phyloP scores from a whole-genome alignment of 2,888 invertebrate species.

The Brachyopa scutellaris region DNA sequence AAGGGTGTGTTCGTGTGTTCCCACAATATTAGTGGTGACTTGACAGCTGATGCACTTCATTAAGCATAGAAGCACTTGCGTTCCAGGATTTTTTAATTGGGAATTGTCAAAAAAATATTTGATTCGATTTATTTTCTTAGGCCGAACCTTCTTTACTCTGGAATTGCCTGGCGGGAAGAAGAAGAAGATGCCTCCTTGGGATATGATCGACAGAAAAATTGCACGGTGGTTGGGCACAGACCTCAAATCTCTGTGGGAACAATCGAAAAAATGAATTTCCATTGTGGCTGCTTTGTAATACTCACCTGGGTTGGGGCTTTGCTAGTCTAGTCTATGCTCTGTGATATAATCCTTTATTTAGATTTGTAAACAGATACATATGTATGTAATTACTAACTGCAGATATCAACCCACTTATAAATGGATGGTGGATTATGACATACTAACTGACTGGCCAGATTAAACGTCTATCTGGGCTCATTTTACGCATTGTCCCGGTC shows the following conservation, averaged over 20 bases:
- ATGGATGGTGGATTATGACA: constrained; percentile 43
- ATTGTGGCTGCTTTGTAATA: constrained; percentile 26
- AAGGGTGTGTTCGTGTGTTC: constrained; percentile 56
- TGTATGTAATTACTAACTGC: constrained; percentile 29
- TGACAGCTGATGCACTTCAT: constrained; percentile 70
- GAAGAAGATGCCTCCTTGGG: constrained; percentile 44
- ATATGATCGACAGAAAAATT: constrained; percentile 17
- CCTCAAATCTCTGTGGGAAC: constrained; percentile 63
- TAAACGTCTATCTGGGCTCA: constrained; percentile 44
- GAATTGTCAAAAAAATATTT: constrained; percentile 66
- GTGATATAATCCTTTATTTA: constrained; percentile 64
- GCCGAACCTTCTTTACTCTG: constrained; percentile 45
- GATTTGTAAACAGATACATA: constrained; percentile 31
- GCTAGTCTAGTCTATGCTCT: constrained; percentile 28
- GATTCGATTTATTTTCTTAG: constrained; percentile 58
- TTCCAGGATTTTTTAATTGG: constrained; percentile 62
- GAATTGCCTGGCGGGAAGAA: not conserved
- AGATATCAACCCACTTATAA: constrained; percentile 54
- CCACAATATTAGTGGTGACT: constrained; percentile 65
- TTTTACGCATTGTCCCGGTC: constrained; percentile 66
- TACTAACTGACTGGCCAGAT: constrained; percentile 54
- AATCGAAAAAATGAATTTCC: constrained; percentile 42
- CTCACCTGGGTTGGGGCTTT: constrained; percentile 21
- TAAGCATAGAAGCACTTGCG: constrained; percentile 58
- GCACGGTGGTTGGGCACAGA: constrained; percentile 65